Conservation (phyloP, 2,888 invertebrate genomes). For the Cerceris rybyensis region DNA sequence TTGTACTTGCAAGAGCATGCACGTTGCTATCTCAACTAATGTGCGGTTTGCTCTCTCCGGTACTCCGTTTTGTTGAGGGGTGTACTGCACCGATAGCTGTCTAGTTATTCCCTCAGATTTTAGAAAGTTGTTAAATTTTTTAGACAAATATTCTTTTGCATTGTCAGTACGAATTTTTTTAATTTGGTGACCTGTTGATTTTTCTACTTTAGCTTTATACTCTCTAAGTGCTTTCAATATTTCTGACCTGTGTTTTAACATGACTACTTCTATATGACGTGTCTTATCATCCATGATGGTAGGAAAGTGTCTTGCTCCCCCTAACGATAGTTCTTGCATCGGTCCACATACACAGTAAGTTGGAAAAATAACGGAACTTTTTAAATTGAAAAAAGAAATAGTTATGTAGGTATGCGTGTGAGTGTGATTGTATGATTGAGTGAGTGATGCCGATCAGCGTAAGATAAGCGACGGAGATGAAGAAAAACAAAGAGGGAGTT, state of each 20-base stretch:
- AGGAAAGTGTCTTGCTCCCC: slow-evolving; percentile 41
- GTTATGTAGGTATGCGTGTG: too few relatives aligned
- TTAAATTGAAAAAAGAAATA: too few relatives aligned
- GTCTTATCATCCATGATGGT: slow-evolving; percentile 51
- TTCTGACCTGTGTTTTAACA: too few relatives aligned
- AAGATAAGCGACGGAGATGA: too few relatives aligned
- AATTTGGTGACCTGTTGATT: slow-evolving; percentile 40
- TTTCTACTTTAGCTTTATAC: slow-evolving; percentile 42
- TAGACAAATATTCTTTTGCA: slow-evolving; percentile 49
- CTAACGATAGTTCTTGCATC: not conserved
- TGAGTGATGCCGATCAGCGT: too few relatives aligned
- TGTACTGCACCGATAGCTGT: slow-evolving; percentile 61
- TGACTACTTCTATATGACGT: slow-evolving; percentile 30
- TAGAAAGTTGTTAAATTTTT: slow-evolving; percentile 38
- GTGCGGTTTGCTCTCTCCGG: too few relatives aligned
- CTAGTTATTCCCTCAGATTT: slow-evolving; percentile 38
- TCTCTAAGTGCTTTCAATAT: slow-evolving; percentile 32
- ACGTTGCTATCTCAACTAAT: too few relatives aligned
- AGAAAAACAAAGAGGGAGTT: too few relatives aligned
- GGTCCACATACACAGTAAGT: slow-evolving; percentile 26
- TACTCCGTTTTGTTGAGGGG: slow-evolving; percentile 70
- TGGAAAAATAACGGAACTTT: too few relatives aligned
- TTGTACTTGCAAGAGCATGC: too few relatives aligned
- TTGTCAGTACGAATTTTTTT: slow-evolving; percentile 50
- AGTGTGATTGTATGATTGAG: too few relatives aligned